Evolutionary conservation across 2,113 vertebrate species (phyloP), one percentile per base, ranked within the genome.

Genomic region (Cyrtonyx montezumae): DNA sequence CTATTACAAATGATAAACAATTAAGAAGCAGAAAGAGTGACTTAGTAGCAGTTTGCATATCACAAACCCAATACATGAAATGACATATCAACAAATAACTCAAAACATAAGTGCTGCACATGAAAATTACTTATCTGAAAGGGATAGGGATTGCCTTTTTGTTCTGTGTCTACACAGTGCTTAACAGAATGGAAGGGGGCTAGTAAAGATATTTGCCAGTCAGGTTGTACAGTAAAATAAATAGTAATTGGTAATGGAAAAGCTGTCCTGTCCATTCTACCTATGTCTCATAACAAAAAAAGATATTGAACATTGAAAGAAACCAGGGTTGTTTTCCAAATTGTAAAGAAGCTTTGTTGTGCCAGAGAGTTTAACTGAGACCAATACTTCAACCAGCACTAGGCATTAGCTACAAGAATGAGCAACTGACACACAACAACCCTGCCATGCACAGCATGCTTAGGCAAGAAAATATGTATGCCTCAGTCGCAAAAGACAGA

Each of bases 381-480:
- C 81, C 90, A 86, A 1, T 13, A 58, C 63, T 95, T 92, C 90
- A 89, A 93, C 86, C 88, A 88, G 91, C 92, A 95, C 51, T 59
- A 93, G 90, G 74, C 81, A 96, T 97, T 90, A 95, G 90, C 93
- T 90, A 91, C 75, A 85, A 92, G n/a, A 89, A 70, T 22, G 55
- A 95, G 88, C 94, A 95, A 95, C 91, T 86, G 88, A 95, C 84
- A 94, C 86, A 79, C 90, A 94, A 78, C 95, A 80, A 84, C 77
- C 88, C 90, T 93, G 94, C 91, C 95, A 96, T 0, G 61, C 90
- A 89, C 94, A 95, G 95, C 95, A 71, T 95, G 95, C 94, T 93
- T 95, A 91, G 91, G 90, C 94, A 95, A 85, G 93, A 93, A 97
- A 96, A 97, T 96, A 94, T 91, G 92, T 90, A 70, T 74, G 91